Evolutionary conservation across 1,140 invertebrate genomes (phyloP).

Genomic region (Homarus americanus): DNA sequence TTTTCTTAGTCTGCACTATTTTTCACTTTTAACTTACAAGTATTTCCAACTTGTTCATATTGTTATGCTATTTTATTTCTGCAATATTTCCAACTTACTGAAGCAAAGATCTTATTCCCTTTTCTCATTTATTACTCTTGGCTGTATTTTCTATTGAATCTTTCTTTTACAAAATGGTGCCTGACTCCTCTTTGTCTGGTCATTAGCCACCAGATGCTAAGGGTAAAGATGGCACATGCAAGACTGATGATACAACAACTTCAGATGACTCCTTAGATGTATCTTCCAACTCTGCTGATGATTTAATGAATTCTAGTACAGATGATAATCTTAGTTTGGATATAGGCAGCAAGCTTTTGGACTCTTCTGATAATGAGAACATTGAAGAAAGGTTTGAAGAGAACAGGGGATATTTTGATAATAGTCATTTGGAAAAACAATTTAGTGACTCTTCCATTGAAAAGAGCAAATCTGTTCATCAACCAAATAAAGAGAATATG

Average conservation of each 20-base stretch:
- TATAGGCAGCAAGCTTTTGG: neutral
- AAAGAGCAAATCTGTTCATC: neutral
- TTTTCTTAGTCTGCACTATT: neutral
- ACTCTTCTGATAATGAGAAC: neutral
- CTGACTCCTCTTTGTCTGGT: constrained; percentile 18
- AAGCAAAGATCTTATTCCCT: neutral
- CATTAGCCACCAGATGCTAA: constrained; percentile 41
- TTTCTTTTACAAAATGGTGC: neutral
- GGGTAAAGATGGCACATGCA: neutral
- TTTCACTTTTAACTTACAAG: neutral
- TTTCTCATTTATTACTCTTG: neutral
- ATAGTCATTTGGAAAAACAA: neutral
- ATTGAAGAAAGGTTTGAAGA: neutral
- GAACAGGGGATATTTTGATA: neutral
- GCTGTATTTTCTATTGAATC: neutral
- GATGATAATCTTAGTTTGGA: constrained; percentile 27
- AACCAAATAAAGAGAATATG: neutral
- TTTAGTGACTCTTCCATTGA: neutral
- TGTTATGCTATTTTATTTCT: neutral
- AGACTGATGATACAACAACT: constrained; percentile 4
- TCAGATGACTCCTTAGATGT: constrained; percentile 54
- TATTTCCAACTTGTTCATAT: neutral
- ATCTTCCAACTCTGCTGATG: constrained; percentile 7
- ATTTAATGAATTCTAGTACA: neutral
- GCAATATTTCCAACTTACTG: neutral